Evolutionary conservation across 2,113 vertebrate genomes (phyloP), one percentile per base, ranked within the genome.

Genomic region (Pardalotus punctatus): DNA sequence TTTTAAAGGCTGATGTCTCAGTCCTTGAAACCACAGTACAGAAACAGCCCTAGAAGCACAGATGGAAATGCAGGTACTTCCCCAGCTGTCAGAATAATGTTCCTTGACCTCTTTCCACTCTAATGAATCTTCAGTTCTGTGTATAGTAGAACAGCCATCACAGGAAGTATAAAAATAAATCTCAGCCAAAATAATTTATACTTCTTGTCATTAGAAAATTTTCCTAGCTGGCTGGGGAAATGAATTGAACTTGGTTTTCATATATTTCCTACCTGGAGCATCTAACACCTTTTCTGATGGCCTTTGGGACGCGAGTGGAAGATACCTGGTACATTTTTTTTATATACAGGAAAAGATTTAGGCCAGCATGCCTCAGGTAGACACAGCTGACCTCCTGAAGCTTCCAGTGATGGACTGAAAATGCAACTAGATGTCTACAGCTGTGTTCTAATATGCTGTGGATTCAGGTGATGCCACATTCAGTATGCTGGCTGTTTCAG

Each of bases 31-130:
- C 8, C 22, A 66, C 21, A 72, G 61, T 17, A 50, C 13, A 81
- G 66, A 79, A 94, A 85, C 20, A 65, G 58, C 72, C 35, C 67
- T 50, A 50, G n/a, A 90, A 93, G 58, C 90, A 88, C 79, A 88
- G 74, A 86, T 62, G 58, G 67, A 64, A 90, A 95, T 36, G 64
- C 53, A 95, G 90, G 88, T 95, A 95, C 24, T 14, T 92, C 50
- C 64, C 50, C 88, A 90, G 82, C 62, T 92, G 90, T 85, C 88
- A 92, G 66, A 94, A 80, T 72, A 90, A 94, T 54, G 45, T 87
- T 85, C 50, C 33, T 82, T 73, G 71, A 93, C 79, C 58, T 85
- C 85, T 31, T 95, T 96, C 54, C 54, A 86, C 82, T 90, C 88
- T 80, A 88, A 82, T 50, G 58, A 96, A 80, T 90, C 76, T 90